Base-by-base conservation (phyloP, 2,113 vertebrate species). In the Amphiprion percula region DNA sequence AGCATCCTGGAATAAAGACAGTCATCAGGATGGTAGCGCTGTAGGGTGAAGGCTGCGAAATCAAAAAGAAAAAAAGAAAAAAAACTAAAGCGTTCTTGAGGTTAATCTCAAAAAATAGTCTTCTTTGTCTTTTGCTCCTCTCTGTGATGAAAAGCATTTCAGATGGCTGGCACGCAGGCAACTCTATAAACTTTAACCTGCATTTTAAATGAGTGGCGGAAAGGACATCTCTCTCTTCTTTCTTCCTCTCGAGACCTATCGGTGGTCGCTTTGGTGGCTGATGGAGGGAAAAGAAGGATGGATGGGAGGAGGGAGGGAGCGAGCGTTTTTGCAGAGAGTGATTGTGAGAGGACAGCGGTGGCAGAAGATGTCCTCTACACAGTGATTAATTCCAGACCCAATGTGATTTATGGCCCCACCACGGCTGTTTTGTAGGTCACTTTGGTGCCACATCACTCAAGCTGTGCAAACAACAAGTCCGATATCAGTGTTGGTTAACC, bases 401-500 rank as follows among this genome's bases (percentile, higher is more conserved):
- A 85, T 86, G 89, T 94, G 91, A 94, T 93, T 93, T 90, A 94
- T 93, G 85, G 92, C 87, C 90, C 80, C 82, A 79, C 90, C 90
- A 91, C 69, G 83, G 85, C 86, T 89, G 90, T 91, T 93, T 90
- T 92, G 93, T 93, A 90, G 91, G 93, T 92, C 91, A 92, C 88
- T 92, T 89, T 92, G 91, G 80, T 91, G 90, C 85, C 86, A 90
- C 80, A 87, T 92, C 88, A 92, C 85, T 94, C 92, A 93, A 93
- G 87, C 93, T 94, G 94, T 86, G 87, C 91, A 94, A 94, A 94
- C 92, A 93, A 82, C 79, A 80, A 78, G 79, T 85, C 88, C 64
- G 92, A 93, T 94, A 93, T 89, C 87, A 82, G 69, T 78, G 90
- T 82, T 91, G 80, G 77, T 84, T 84, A 85, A 79, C 89, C 76